A percentile compares a stretch with the other conserved stretches of the same genome.
These are phyloP conservation scores for Vulpes lagopus DNA, from an alignment of 2,113 vertebrate genomes.

Conservation along the genomic window DNA sequence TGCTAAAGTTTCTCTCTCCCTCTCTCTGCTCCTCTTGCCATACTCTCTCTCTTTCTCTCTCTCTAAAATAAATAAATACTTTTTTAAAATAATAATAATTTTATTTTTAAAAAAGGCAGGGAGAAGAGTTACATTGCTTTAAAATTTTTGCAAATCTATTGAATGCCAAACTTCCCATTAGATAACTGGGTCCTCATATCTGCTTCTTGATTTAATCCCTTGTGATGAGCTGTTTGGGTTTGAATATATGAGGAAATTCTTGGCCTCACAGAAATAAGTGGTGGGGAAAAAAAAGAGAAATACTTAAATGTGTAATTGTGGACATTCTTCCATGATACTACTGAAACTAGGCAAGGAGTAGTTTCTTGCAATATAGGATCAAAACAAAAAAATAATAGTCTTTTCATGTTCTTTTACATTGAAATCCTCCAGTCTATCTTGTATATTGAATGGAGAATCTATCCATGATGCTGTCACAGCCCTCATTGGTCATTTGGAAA, in stretches of 20 bases:
- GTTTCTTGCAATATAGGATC: not conserved
- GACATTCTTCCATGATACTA: not conserved
- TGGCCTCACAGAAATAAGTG: not conserved
- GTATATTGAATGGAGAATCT: not conserved
- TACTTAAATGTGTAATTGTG: not conserved
- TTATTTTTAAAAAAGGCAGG: not conserved
- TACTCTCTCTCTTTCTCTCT: no score
- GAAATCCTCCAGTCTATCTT: not conserved
- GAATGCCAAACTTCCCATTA: not conserved
- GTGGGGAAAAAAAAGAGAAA: not conserved
- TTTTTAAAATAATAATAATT: not conserved
- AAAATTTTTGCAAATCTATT: not conserved
- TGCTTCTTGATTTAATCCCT: not conserved
- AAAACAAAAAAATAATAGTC: not conserved
- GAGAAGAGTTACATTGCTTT: not conserved
- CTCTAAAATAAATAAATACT: no score
- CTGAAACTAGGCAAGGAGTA: not conserved
- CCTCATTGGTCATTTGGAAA: slow-evolving; percentile 46
- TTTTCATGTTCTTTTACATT: not conserved
- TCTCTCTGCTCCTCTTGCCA: no score
- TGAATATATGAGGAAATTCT: not conserved
- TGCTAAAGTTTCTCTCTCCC: no score
- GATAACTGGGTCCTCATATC: not conserved
- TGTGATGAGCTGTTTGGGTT: not conserved
- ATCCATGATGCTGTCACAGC: not conserved